Evolutionary conservation across 2,888 invertebrate genomes (phyloP), one percentile per base, ranked within the genome.

Genomic region (Meiosimyza decipiens): DNA sequence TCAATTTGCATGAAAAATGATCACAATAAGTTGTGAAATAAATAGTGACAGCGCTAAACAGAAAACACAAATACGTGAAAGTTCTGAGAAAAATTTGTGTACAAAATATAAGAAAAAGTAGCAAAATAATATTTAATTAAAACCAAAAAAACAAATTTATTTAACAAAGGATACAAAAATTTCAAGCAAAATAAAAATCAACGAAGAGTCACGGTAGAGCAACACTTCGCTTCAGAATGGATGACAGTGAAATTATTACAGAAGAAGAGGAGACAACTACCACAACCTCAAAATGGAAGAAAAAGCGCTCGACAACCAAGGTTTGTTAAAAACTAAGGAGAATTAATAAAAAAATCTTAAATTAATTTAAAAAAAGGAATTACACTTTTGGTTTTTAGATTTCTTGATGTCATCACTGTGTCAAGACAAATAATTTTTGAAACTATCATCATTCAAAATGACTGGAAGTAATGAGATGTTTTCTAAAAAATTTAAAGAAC

Each of bases 201-300:
- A 4, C 50, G 33, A n/a, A 51, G 15, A 51, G 12, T 18, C 55
- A 6, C 50, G 15, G 5, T 28, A 28, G 33, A 51, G n/a, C 55
- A 64, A 47, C 52, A 51, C 40, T 13, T 11, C 55, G 2, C 4
- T 49, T 33, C n/a, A 62, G 51, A 28, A 78, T 78, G 78, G 76
- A 74, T 63, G 77, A 75, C 73, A 78, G 77, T 68, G 81, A 81
- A 68, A 77, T 78, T 75, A 77, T 75, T 64, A 78, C 76, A 65
- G 78, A 78, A 52, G 78, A 76, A 63, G 77, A 76, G 62, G 76
- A 79, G 40, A 81, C 80, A 72, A 80, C 82, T 69, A 82, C 80
- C 72, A 79, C 80, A 73, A 78, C 82, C 76, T 82, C 84, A 62
- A 81, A 82, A 76, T 84, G 84, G 84, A 83, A 76, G 74, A 84